Conservation (phyloP, 2,888 invertebrate genomes). For the Pyrrhia umbra region DNA sequence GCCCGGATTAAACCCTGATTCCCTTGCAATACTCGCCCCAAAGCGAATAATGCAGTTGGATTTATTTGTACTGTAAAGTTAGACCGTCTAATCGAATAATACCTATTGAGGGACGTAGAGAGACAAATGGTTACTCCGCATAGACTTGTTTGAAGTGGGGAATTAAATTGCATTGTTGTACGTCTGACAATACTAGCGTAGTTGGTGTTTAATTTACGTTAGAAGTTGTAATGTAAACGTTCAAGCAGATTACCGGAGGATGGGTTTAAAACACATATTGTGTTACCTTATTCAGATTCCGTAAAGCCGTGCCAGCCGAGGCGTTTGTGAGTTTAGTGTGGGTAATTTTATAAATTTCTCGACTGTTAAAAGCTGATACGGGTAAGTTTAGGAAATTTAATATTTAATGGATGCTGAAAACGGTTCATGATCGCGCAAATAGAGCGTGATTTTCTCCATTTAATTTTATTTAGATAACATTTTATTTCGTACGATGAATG, state of each 20-base stretch:
- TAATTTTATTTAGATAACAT: no score
- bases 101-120: constrained; percentile 66
- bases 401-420: not conserved
- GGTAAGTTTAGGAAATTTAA: constrained; percentile 7
- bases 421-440: not conserved
- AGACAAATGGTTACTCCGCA: constrained; percentile 55
- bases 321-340: constrained; percentile 32
- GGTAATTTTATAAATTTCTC: constrained; percentile 28
- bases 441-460: not conserved
- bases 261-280: constrained; percentile 47
- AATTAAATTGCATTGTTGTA: constrained; percentile 65
- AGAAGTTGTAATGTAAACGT: constrained; percentile 43
- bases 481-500: not conserved
- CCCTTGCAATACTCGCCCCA: constrained; percentile 73
- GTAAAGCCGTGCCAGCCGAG: constrained; percentile 19
- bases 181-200: constrained; percentile 32
- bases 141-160: constrained; percentile 52
- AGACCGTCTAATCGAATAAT: constrained; percentile 76
- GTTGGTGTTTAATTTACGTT: constrained; percentile 49
- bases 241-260: constrained; percentile 31
- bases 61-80: constrained; percentile 76
- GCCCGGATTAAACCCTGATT: constrained; percentile 75
- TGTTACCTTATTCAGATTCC: constrained; percentile 48
- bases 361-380: constrained; percentile 39
- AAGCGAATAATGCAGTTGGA: constrained; percentile 75